These are phyloP conservation scores for Etheostoma nigrum DNA, from an alignment of 2,797 vertebrate genomes.

Conservation along the genomic window DNA sequence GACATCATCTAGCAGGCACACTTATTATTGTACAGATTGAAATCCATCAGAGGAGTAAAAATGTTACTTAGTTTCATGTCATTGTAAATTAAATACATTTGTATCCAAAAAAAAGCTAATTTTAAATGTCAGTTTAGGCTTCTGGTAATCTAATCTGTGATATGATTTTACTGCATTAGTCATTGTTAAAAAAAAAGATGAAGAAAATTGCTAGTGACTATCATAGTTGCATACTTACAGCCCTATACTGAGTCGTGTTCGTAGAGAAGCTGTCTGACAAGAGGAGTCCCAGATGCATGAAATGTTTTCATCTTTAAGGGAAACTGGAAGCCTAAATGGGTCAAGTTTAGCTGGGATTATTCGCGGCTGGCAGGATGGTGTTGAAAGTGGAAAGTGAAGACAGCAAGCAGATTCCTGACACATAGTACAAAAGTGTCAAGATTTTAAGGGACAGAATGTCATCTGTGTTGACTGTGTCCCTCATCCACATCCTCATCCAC, in stretches of 20 bases:
- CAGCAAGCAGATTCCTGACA: neutral
- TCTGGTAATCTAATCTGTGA: neutral
- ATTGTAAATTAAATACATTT: neutral
- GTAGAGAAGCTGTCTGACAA: constrained; percentile 26
- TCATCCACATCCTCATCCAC: neutral
- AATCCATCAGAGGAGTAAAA: neutral
- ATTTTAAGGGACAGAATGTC: neutral
- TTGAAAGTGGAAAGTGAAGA: constrained; percentile 21
- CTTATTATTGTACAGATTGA: neutral
- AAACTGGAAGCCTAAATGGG: constrained; percentile 35
- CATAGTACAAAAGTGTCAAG: neutral
- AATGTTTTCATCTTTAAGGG: constrained; percentile 32
- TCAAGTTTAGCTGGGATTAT: constrained; percentile 41
- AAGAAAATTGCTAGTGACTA: neutral
- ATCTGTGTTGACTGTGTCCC: neutral
- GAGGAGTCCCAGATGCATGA: constrained; percentile 24
- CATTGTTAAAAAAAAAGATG: neutral
- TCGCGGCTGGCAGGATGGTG: constrained; percentile 9
- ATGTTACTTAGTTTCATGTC: neutral
- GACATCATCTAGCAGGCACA: constrained; percentile 12
- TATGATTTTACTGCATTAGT: neutral
- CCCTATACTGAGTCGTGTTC: constrained; percentile 9
- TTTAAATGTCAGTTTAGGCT: neutral
- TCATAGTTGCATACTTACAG: neutral
- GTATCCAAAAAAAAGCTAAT: neutral